Evolutionary conservation across 2,797 vertebrate genomes (phyloP).

Genomic region (Sarcophilus harrisii): DNA sequence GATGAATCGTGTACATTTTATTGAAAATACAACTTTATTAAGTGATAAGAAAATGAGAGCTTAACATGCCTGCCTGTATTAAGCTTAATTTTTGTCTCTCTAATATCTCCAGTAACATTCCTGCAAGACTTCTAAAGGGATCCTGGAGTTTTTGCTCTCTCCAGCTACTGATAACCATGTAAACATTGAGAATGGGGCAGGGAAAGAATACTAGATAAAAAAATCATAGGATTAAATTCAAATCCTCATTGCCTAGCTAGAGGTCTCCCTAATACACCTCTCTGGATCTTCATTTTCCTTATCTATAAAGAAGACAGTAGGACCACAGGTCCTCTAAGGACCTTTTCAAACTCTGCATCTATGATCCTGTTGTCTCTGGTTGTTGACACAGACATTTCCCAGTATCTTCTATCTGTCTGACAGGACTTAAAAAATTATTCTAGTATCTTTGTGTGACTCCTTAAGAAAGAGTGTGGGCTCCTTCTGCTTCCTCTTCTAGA

Average conservation of each 20-base stretch:
- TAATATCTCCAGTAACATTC: conserved; percentile 20
- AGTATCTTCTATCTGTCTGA: neutral
- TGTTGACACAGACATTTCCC: neutral
- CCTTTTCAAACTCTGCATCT: neutral
- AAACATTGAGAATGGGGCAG: neutral
- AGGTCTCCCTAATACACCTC: neutral
- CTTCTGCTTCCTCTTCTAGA: conserved; percentile 10
- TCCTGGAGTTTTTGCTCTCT: neutral
- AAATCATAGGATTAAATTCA: neutral
- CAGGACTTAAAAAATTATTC: neutral
- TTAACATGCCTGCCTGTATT: conserved; percentile 3
- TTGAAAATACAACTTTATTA: conserved; percentile 16
- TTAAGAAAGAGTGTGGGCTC: conserved; percentile 16
- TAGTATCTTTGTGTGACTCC: neutral
- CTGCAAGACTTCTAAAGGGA: conserved; percentile 39
- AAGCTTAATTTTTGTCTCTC: conserved; percentile 12
- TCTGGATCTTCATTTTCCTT: neutral
- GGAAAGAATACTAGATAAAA: neutral
- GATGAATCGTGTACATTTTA: conserved; percentile 7
- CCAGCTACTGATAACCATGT: conserved; percentile 11
- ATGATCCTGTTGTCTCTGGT: neutral
- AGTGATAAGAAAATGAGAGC: neutral
- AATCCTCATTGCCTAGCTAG: neutral
- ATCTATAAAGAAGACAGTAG: neutral
- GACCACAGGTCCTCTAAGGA: neutral